Conservation (phyloP, 2,797 vertebrate genomes). For the Emydoidea blandingii region DNA sequence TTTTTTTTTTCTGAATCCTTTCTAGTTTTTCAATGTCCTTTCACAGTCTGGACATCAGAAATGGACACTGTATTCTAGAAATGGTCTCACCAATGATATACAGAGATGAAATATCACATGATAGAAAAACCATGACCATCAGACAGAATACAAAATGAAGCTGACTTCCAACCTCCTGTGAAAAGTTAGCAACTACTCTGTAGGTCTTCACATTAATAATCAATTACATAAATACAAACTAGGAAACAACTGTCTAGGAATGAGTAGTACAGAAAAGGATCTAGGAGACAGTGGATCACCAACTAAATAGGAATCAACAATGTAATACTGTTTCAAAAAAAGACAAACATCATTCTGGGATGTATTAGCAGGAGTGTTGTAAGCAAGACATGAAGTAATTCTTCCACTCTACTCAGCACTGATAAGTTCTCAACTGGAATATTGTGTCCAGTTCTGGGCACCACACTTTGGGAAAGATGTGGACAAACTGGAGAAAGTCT, state of each 20-base stretch:
- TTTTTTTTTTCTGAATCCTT: neutral
- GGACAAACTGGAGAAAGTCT: neutral
- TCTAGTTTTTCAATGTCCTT: neutral
- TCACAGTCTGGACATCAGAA: neutral
- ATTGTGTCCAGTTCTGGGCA: neutral
- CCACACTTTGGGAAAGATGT: neutral
- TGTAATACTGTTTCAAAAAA: neutral
- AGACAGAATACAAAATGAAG: neutral
- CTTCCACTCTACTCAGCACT: neutral
- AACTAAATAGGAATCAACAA: neutral
- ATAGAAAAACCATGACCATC: neutral
- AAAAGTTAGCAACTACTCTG: neutral
- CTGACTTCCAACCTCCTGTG: neutral
- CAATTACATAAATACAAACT: neutral
- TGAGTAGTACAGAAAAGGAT: neutral
- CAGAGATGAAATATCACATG: too few species aligned
- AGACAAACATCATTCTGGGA: neutral
- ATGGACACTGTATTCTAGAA: neutral
- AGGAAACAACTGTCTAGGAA: neutral
- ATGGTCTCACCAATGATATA: neutral
- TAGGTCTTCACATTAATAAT: neutral
- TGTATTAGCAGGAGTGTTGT: neutral
- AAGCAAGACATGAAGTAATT: neutral
- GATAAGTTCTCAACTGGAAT: neutral
- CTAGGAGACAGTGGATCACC: neutral